Percentiles rank a stretch among this genome's conserved stretches.
These are phyloP conservation scores for Dasypolia templi DNA, from an alignment of 2,888 invertebrate species.

Conservation along the genomic window DNA sequence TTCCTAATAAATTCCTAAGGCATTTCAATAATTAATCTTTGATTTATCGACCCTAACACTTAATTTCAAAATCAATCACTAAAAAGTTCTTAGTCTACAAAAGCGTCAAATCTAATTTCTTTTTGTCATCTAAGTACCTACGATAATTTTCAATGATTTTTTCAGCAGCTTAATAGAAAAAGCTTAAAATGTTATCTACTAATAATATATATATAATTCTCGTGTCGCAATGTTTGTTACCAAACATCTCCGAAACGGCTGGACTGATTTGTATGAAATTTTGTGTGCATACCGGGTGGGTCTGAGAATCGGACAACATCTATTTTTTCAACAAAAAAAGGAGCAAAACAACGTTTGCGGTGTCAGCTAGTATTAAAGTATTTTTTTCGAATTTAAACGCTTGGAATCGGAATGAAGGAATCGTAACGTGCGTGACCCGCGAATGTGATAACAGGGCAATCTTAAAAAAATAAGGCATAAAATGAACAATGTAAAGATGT, in stretches of 20 bases:
- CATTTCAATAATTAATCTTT: not conserved
- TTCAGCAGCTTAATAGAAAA: not conserved
- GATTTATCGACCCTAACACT: not conserved
- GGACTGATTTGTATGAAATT: too few species aligned
- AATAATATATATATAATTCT: too few species aligned
- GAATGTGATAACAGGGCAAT: constrained; percentile 33
- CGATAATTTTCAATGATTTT: not conserved
- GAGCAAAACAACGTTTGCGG: too few species aligned
- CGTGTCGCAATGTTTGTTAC: too few species aligned
- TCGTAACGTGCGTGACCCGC: constrained; percentile 36
- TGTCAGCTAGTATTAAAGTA: too few species aligned
- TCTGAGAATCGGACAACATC: too few species aligned
- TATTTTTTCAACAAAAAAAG: too few species aligned
- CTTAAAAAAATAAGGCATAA: constrained; percentile 51
- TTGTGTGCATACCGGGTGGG: too few species aligned
- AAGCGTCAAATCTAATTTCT: not conserved
- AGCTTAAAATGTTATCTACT: constrained; percentile 16
- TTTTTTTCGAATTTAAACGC: not conserved
- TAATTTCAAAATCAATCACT: not conserved
- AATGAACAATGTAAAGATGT: constrained; percentile 67
- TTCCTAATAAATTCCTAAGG: not conserved
- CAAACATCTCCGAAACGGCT: too few species aligned
- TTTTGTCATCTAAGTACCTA: not conserved
- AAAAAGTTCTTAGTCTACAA: not conserved
- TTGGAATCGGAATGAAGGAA: constrained; percentile 14